Conservation (phyloP, 2,797 vertebrate genomes). For the Pygocentrus nattereri region DNA sequence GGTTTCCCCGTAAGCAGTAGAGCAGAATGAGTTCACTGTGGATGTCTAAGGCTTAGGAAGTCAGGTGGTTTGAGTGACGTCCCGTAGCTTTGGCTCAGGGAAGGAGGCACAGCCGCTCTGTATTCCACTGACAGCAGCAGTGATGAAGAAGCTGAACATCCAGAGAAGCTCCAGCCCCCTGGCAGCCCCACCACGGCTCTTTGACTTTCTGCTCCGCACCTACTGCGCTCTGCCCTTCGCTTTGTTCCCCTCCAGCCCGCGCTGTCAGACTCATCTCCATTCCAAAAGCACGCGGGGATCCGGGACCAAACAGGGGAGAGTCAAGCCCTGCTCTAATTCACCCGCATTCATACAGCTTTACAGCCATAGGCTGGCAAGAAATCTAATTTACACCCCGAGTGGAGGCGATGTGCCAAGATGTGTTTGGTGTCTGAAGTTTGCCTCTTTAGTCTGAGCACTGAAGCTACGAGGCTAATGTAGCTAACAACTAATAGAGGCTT, state of each 20-base stretch:
- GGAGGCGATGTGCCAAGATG: neutral
- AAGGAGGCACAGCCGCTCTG: neutral
- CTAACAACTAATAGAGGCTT: neutral
- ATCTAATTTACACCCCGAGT: neutral
- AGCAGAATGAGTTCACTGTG: too few relatives aligned
- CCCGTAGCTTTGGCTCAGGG: neutral
- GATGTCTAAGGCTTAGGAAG: neutral
- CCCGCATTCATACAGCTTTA: neutral
- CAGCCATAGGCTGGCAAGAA: neutral
- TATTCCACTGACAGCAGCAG: slow-evolving; percentile 9
- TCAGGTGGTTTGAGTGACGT: neutral
- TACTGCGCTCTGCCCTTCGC: slow-evolving; percentile 48
- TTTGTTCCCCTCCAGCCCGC: slow-evolving; percentile 20
- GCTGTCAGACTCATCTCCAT: slow-evolving; percentile 45
- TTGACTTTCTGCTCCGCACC: slow-evolving; percentile 32
- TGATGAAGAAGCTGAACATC: neutral
- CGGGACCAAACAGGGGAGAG: neutral
- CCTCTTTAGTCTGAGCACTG: too few relatives aligned
- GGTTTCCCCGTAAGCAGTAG: too few relatives aligned
- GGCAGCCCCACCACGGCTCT: slow-evolving; percentile 17
- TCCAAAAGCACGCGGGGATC: neutral
- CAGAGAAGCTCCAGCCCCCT: slow-evolving; percentile 8
- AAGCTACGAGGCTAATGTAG: neutral
- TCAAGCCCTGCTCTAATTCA: neutral
- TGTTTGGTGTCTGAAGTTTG: neutral